phyloP scores from a whole-genome alignment of 2,888 invertebrate genomes.

The Smittia aterrima region DNA sequence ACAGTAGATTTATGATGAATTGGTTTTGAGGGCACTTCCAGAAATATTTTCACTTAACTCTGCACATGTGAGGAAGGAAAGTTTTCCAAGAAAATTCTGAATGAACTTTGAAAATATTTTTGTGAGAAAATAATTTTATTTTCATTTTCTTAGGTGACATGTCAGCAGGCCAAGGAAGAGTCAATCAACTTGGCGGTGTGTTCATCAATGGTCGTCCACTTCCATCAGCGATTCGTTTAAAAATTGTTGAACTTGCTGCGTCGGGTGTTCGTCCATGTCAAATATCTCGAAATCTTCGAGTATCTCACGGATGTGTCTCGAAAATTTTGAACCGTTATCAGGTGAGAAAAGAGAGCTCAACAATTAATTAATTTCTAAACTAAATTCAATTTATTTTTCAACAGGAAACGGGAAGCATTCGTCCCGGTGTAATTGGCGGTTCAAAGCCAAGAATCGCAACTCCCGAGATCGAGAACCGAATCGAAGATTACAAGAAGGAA shows the following conservation, averaged over 20 bases:
- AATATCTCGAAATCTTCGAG: slow-evolving; percentile 89
- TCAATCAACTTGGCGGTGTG: slow-evolving; percentile 95
- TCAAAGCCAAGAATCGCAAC: slow-evolving; percentile 92
- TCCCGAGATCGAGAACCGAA: slow-evolving; percentile 85
- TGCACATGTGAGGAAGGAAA: not conserved
- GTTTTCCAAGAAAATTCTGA: no score
- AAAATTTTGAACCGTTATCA: slow-evolving; percentile 94
- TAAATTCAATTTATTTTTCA: no score
- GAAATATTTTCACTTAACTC: not conserved
- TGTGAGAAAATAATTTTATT: no score
- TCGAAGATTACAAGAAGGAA: slow-evolving; percentile 85
- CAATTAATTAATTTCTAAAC: no score
- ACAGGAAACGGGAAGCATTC: slow-evolving; percentile 92
- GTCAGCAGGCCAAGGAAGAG: slow-evolving; percentile 81
- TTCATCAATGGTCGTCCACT: slow-evolving; percentile 93
- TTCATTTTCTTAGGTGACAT: slow-evolving; percentile 35
- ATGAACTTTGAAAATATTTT: no score
- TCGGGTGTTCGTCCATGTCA: slow-evolving; percentile 93
- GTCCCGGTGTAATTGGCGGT: slow-evolving; percentile 92
- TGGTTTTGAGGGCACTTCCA: not conserved
- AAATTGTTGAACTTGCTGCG: slow-evolving; percentile 96
- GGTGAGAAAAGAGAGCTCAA: no score
- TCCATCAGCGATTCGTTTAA: slow-evolving; percentile 90
- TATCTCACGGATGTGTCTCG: slow-evolving; percentile 96
- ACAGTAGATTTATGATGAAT: slow-evolving; percentile 21